phyloP scores from a whole-genome alignment of 2,113 vertebrate genomes.

The Hucho hucho region DNA sequence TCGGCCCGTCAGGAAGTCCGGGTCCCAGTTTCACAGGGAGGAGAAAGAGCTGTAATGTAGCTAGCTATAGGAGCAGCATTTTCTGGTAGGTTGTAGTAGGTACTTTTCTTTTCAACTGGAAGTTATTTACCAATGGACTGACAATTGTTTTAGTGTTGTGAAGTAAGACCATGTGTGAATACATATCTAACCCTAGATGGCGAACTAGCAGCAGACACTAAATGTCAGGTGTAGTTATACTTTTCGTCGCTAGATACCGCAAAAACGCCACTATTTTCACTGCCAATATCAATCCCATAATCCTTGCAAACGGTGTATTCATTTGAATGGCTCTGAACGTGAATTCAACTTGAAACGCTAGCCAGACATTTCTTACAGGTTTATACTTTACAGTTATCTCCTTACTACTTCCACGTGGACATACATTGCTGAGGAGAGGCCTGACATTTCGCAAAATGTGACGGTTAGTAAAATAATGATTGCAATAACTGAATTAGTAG shows the following conservation, averaged over 20 bases:
- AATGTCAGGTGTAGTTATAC: constrained; percentile 5
- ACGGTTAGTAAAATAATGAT: constrained; percentile 51
- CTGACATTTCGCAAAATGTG: constrained; percentile 40
- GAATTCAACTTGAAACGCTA: constrained; percentile 26
- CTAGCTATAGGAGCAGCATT: no score
- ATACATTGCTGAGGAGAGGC: background rate
- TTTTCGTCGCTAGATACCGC: constrained; percentile 55
- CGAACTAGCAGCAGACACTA: background rate
- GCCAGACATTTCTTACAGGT: background rate
- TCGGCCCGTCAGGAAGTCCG: no score
- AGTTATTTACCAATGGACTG: no score
- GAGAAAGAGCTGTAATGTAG: no score
- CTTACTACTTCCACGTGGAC: constrained; percentile 13
- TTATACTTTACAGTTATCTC: background rate
- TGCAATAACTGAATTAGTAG: constrained; percentile 10
- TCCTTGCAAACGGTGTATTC: constrained; percentile 63
- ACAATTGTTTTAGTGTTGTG: no score
- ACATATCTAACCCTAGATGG: background rate
- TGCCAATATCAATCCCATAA: constrained; percentile 67
- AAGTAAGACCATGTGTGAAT: background rate
- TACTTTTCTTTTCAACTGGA: no score
- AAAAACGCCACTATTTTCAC: constrained; percentile 15
- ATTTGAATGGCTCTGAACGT: constrained; percentile 70
- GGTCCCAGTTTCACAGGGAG: no score
- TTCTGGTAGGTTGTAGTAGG: no score